These are phyloP conservation scores for Corvus moneduloides DNA, from an alignment of 2,113 vertebrate species.

Conservation along the genomic window DNA sequence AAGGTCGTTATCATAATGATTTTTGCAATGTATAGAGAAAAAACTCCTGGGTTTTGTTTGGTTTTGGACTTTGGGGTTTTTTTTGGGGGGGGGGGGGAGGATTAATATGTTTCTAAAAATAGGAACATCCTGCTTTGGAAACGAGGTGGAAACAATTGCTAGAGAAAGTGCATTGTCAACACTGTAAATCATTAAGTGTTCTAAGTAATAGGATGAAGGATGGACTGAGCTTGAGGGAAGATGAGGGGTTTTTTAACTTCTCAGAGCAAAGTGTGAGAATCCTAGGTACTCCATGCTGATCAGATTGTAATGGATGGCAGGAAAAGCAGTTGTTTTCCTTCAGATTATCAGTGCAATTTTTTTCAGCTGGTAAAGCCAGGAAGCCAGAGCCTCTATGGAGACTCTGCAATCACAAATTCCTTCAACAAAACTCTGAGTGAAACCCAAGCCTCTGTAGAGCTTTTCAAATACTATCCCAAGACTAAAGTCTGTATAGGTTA, in stretches of 20 bases:
- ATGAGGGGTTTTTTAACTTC: not conserved
- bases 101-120: not conserved
- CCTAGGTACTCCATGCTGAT: not conserved
- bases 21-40: not conserved
- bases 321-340: not conserved
- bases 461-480: constrained; percentile 19
- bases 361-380: not conserved
- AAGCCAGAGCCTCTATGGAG: not conserved
- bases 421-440: not conserved
- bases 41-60: not conserved
- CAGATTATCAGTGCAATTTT: not conserved
- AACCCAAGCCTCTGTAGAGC: not conserved
- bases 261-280: not conserved
- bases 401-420: not conserved
- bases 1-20: not conserved
- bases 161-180: not conserved
- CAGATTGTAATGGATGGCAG: not conserved
- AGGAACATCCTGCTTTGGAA: not conserved
- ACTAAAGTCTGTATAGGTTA: not conserved
- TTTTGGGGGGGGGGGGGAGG: not conserved
- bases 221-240: not conserved
- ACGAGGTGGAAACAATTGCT: not conserved
- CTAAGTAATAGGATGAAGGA: not conserved
- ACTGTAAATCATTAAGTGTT: not conserved
- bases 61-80: not conserved